These are phyloP conservation scores for Pyrocephalus nanus DNA, from an alignment of 2,797 vertebrate species.

Conservation along the genomic window DNA sequence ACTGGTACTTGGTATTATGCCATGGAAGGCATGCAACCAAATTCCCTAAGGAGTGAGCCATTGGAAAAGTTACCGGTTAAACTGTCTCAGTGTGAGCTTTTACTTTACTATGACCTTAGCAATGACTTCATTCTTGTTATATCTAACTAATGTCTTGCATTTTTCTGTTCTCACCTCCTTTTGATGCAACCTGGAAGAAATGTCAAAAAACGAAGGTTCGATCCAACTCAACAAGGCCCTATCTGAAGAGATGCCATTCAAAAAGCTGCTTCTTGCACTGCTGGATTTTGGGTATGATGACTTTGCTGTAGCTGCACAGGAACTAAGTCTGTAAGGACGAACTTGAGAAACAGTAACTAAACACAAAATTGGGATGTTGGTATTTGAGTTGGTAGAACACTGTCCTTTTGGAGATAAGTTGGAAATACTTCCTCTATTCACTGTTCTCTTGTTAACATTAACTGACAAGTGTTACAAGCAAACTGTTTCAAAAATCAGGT, in stretches of 20 bases:
- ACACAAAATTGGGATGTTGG: conserved; percentile 3
- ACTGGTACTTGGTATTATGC: not conserved
- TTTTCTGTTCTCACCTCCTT: conserved; percentile 70
- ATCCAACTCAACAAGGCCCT: conserved; percentile 90
- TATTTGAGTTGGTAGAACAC: conserved; percentile 50
- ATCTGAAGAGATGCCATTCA: conserved; percentile 82
- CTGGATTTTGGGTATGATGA: conserved; percentile 79
- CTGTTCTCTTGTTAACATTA: conserved; percentile 48
- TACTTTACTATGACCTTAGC: conserved; percentile 59
- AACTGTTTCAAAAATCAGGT: conserved; percentile 75
- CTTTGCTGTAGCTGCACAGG: conserved; percentile 77
- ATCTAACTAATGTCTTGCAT: conserved; percentile 75
- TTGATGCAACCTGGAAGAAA: conserved; percentile 86
- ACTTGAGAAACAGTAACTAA: conserved; percentile 23
- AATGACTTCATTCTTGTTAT: not conserved
- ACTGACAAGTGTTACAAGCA: conserved; percentile 57
- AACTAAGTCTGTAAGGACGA: conserved; percentile 68
- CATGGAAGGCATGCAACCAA: not conserved
- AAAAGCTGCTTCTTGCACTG: conserved; percentile 63
- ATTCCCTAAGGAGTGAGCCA: not conserved
- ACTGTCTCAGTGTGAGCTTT: conserved; percentile 64
- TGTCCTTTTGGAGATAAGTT: conserved; percentile 65
- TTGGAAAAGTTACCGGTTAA: not conserved
- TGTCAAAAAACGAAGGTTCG: conserved; percentile 97
- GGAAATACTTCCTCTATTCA: conserved; percentile 59